These are phyloP conservation scores for Pseudochirops corinnae DNA, from an alignment of 2,797 vertebrate species.

Conservation along the genomic window DNA sequence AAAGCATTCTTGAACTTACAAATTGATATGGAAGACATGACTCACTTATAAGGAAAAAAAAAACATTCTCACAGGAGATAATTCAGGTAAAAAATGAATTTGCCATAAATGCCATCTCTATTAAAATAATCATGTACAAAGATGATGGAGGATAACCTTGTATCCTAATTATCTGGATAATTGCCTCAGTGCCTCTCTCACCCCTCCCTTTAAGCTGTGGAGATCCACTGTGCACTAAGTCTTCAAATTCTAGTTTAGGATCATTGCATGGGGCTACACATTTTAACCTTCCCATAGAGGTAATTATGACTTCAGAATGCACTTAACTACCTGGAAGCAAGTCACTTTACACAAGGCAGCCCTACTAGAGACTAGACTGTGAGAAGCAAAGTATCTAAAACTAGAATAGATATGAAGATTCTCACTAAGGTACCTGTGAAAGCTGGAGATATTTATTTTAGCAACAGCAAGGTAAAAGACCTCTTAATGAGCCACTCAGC, in stretches of 20 bases:
- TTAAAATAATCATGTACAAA: neutral
- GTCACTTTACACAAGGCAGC: constrained; percentile 44
- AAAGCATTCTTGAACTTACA: neutral
- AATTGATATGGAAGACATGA: neutral
- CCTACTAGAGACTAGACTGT: constrained; percentile 19
- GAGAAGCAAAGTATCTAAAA: constrained; percentile 39
- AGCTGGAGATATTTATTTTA: constrained; percentile 74
- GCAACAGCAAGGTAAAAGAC: constrained; percentile 54
- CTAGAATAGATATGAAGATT: constrained; percentile 4
- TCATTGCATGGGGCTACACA: neutral
- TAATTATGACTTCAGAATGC: constrained; percentile 54
- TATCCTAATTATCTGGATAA: neutral
- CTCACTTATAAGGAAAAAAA: neutral
- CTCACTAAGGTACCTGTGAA: constrained; percentile 18
- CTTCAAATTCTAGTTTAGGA: neutral
- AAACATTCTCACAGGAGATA: neutral
- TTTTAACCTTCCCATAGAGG: constrained; percentile 28
- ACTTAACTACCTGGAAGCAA: neutral
- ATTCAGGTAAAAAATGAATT: neutral
- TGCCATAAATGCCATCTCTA: neutral
- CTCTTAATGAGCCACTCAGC: constrained; percentile 67
- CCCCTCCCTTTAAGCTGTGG: neutral
- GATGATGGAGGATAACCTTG: neutral
- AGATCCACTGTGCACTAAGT: neutral
- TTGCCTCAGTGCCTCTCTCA: neutral